Evolutionary conservation across 2,113 vertebrate genomes (phyloP).

Genomic region (Rhizomys pruinosus): DNA sequence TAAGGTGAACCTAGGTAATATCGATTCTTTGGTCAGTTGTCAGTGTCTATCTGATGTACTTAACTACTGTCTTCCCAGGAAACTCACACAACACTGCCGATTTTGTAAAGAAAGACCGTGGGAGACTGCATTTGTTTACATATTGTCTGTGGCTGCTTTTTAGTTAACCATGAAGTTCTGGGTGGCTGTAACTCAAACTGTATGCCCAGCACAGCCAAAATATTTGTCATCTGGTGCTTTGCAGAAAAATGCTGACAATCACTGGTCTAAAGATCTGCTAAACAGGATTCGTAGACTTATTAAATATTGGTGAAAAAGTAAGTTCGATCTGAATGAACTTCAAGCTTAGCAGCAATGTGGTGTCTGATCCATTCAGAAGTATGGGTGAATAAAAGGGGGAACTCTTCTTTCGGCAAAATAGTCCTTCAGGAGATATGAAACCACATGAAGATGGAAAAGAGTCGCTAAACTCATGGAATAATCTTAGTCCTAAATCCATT

Average conservation of each 20-base stretch:
- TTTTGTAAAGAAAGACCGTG: slow-evolving; percentile 1
- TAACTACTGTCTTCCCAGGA: too few relatives aligned
- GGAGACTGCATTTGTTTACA: background rate
- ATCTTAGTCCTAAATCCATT: background rate
- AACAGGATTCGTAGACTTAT: too few relatives aligned
- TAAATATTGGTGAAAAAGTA: too few relatives aligned
- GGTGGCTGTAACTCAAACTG: background rate
- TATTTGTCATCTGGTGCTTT: background rate
- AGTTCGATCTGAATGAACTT: slow-evolving; percentile 19
- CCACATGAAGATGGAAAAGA: background rate
- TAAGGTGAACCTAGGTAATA: background rate
- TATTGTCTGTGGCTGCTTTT: background rate
- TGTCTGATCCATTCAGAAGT: slow-evolving; percentile 22
- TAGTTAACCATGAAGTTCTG: background rate
- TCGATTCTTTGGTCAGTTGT: background rate
- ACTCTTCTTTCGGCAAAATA: background rate
- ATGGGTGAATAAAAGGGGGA: background rate
- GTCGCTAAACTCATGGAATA: background rate
- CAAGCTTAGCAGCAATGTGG: background rate
- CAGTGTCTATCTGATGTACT: background rate
- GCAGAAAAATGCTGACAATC: background rate
- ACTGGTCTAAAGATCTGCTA: background rate
- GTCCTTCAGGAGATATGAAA: background rate
- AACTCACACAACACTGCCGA: background rate
- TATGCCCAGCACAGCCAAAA: background rate